These are phyloP conservation scores for Pollenia labialis DNA, from an alignment of 2,888 invertebrate species.

Conservation along the genomic window DNA sequence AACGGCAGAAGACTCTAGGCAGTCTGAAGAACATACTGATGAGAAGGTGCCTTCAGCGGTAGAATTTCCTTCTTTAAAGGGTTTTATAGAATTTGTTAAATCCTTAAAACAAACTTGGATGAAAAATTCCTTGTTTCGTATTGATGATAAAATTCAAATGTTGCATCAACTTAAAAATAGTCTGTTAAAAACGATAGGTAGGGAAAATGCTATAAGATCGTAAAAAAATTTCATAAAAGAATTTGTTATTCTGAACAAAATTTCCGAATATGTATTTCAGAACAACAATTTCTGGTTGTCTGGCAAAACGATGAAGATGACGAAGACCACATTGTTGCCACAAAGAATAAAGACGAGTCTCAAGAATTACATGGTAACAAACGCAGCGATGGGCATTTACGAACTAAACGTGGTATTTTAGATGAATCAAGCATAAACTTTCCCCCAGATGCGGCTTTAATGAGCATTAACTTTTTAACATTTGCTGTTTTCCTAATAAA, in stretches of 20 bases:
- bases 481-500: conserved; percentile 94
- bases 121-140: conserved; percentile 78
- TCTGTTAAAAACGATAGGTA: conserved; percentile 88
- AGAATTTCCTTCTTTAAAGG: conserved; percentile 79
- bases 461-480: conserved; percentile 93
- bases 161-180: conserved; percentile 83
- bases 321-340: background rate
- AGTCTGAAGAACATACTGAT: conserved; percentile 34
- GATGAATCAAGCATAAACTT: conserved; percentile 88
- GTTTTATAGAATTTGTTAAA: conserved; percentile 81
- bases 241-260: background rate
- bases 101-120: conserved; percentile 80
- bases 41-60: conserved; percentile 49
- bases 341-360: background rate
- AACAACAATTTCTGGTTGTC: conserved; percentile 84
- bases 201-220: conserved; percentile 68
- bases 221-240: background rate
- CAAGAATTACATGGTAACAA: background rate
- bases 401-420: conserved; percentile 79
- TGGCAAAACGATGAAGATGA: conserved; percentile 82
- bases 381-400: conserved; percentile 74
- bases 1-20: conserved; percentile 50
- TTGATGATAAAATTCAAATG: conserved; percentile 81
- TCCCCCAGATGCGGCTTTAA: conserved; percentile 92
- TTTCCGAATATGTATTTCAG: conserved; percentile 80